A percentile compares a stretch with the other conserved stretches of the same genome.
Evolutionary conservation across 2,113 vertebrate species (phyloP).

Genomic region (Pituophis catenifer): DNA sequence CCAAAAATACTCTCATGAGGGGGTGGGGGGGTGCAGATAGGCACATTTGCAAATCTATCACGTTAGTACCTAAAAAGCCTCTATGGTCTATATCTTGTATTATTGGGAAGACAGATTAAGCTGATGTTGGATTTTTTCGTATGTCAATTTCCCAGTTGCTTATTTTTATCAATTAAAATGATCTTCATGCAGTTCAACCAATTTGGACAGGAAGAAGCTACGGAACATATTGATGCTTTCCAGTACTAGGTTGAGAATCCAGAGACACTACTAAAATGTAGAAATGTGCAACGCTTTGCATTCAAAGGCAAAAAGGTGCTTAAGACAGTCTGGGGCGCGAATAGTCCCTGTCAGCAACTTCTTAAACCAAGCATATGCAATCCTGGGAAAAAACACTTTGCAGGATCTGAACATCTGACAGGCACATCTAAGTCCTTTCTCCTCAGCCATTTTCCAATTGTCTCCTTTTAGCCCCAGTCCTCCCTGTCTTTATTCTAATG

Average conservation of each 20-base stretch:
- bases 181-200: not conserved
- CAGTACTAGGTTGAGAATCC: not conserved
- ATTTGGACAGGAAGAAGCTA: not conserved
- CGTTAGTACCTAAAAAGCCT: not conserved
- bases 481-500: not conserved
- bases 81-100: not conserved
- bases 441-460: not conserved
- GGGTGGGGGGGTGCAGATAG: not conserved
- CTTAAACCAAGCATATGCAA: not conserved
- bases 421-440: not conserved
- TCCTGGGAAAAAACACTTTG: not conserved
- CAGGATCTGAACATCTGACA: not conserved
- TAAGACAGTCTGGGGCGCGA: not conserved
- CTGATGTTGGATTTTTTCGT: not conserved
- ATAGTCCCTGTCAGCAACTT: not conserved
- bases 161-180: not conserved
- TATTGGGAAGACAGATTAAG: not conserved
- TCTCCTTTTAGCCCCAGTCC: not conserved
- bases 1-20: not conserved
- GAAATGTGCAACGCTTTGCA: not conserved
- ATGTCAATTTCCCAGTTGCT: not conserved
- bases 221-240: not conserved
- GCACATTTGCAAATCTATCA: not conserved
- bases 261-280: not conserved
- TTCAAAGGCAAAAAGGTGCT: not conserved